Conservation (phyloP, 2,113 vertebrate species). For the Castor canadensis region DNA sequence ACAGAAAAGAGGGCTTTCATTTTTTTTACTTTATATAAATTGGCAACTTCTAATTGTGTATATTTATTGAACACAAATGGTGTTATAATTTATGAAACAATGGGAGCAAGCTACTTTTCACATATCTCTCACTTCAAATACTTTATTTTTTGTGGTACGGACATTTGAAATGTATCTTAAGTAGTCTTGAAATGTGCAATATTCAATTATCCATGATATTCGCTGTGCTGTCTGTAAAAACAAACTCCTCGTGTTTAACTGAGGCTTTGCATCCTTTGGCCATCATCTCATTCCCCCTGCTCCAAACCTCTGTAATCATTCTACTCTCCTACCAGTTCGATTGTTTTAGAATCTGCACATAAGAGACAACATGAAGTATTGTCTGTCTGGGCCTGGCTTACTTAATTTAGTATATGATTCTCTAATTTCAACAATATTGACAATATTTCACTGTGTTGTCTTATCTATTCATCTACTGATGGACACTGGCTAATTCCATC, state of each 20-base stretch:
- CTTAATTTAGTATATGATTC: not conserved
- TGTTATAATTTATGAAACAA: not conserved
- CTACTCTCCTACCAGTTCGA: not conserved
- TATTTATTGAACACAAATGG: not conserved
- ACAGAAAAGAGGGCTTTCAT: not conserved
- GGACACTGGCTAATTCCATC: not conserved
- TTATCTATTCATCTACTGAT: not conserved
- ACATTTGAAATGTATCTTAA: not conserved
- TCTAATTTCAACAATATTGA: not conserved
- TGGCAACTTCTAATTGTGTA: not conserved
- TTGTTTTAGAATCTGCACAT: not conserved
- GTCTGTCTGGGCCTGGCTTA: not conserved
- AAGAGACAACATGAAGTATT: not conserved
- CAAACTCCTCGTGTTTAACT: not conserved
- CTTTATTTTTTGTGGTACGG: not conserved
- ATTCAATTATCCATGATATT: not conserved
- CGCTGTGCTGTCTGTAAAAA: too few relatives aligned
- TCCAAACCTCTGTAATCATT: rapidly evolving
- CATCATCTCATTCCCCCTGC: not conserved
- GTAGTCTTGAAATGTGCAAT: not conserved
- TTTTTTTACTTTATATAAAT: not conserved
- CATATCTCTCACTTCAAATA: not conserved
- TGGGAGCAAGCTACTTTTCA: not conserved
- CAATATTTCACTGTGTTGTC: not conserved
- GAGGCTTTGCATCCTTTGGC: not conserved